Percentiles rank a stretch among this genome's conserved stretches.
These are phyloP conservation scores for Apotomis turbidana DNA, from an alignment of 2,888 invertebrate species.

Conservation along the genomic window DNA sequence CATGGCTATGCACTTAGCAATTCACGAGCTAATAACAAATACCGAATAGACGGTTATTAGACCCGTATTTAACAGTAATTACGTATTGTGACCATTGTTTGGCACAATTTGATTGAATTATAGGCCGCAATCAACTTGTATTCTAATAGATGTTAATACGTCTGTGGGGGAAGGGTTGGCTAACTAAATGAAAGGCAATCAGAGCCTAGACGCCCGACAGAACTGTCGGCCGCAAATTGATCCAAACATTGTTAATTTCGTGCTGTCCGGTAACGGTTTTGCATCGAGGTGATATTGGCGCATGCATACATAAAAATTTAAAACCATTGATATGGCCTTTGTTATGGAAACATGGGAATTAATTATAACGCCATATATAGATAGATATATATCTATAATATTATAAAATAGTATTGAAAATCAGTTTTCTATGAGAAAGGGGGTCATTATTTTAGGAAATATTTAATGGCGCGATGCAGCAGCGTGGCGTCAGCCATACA, in stretches of 20 bases:
- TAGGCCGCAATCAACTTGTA: conserved; percentile 18
- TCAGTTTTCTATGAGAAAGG: too few species aligned
- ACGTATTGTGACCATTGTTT: conserved; percentile 3
- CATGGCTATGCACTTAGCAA: conserved; percentile 1
- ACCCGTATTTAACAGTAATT: conserved; percentile 8
- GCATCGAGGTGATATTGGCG: background rate
- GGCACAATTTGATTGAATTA: conserved; percentile 19
- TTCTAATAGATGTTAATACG: conserved; percentile 27
- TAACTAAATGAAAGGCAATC: conserved; percentile 38
- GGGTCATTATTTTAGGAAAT: too few species aligned
- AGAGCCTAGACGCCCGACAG: conserved; percentile 15
- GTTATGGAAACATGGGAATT: too few species aligned
- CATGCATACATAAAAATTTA: too few species aligned
- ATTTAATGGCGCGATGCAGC: too few species aligned
- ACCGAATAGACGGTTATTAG: background rate
- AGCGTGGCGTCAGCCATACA: too few species aligned
- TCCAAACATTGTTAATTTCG: conserved; percentile 25
- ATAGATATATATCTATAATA: too few species aligned
- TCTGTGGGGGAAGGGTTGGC: conserved; percentile 31
- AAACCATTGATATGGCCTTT: too few species aligned
- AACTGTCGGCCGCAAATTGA: conserved; percentile 35
- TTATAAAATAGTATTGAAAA: too few species aligned
- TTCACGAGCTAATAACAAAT: conserved; percentile 14
- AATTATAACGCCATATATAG: too few species aligned
- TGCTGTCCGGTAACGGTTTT: conserved; percentile 6